Conservation (phyloP, 1,140 invertebrate genomes). For the Chrysoperla carnea region DNA sequence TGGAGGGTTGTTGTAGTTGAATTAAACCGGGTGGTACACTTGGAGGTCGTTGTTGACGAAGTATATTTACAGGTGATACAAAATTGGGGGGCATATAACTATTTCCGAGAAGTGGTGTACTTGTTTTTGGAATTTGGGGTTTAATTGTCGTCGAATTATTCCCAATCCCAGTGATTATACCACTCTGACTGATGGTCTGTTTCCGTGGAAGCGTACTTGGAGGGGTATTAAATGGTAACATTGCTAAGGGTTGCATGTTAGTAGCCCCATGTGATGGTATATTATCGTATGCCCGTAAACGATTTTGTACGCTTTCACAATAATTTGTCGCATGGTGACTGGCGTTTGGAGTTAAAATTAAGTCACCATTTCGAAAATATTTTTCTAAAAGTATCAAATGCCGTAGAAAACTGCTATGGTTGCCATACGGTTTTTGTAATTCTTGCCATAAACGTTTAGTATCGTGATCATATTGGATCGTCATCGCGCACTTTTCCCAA, state of each 20-base stretch:
- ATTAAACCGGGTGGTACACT: slow-evolving; percentile 16
- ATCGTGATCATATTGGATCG: slow-evolving; percentile 63
- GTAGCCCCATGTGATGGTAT: slow-evolving; percentile 18
- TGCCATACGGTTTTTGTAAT: slow-evolving; percentile 65
- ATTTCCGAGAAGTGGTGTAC: slow-evolving; percentile 4
- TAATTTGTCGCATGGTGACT: slow-evolving; percentile 56
- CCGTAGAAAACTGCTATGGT: slow-evolving; percentile 62
- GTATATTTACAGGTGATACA: slow-evolving; percentile 2
- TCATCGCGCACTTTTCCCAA: slow-evolving; percentile 61
- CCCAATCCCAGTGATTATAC: slow-evolving; percentile 10
- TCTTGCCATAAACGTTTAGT: slow-evolving; percentile 64
- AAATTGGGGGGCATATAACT: slow-evolving; percentile 6
- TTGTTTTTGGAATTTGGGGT: slow-evolving; percentile 2
- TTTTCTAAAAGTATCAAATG: slow-evolving; percentile 67
- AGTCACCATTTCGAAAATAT: slow-evolving; percentile 55
- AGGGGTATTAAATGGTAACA: slow-evolving; percentile 16
- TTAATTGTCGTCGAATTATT: slow-evolving; percentile 11
- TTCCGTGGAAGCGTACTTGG: slow-evolving; percentile 3
- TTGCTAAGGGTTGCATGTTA: slow-evolving; percentile 14
- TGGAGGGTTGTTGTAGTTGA: slow-evolving; percentile 16
- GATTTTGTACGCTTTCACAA: slow-evolving; percentile 58
- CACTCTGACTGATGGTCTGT: neutral
- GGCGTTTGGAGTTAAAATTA: slow-evolving; percentile 50
- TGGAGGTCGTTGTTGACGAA: slow-evolving; percentile 10
- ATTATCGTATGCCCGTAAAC: slow-evolving; percentile 55